A percentile compares a stretch with the other conserved stretches of the same genome.
Evolutionary conservation across 2,888 invertebrate species (phyloP).

Genomic region (Archaeoteleia sp.): DNA sequence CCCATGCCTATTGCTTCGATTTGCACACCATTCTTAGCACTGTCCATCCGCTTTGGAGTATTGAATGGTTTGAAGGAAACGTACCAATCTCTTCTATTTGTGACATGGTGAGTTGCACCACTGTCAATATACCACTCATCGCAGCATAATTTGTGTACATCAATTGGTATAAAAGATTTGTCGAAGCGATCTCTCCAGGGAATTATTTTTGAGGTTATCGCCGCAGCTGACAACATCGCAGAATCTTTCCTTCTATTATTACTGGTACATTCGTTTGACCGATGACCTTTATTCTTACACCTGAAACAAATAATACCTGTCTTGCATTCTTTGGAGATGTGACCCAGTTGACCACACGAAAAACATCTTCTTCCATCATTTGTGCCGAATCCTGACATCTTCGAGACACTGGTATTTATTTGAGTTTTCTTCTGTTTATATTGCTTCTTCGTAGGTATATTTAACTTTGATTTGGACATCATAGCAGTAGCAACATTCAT

Average conservation of each 20-base stretch:
- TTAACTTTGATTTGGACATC: background rate
- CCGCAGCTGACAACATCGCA: conserved; percentile 3
- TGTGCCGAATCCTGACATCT: background rate
- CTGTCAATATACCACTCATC: conserved; percentile 15
- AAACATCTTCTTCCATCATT: conserved; percentile 4
- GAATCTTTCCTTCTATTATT: background rate
- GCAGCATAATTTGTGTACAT: conserved; percentile 1
- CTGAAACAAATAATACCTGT: conserved; percentile 9
- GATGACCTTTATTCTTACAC: conserved; percentile 6
- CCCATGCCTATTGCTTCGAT: conserved; percentile 12
- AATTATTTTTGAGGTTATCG: background rate
- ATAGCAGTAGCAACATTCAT: background rate
- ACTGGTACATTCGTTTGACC: conserved; percentile 1
- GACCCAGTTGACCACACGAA: conserved; percentile 8
- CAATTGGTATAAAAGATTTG: background rate
- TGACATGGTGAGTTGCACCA: conserved; percentile 18
- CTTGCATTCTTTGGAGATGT: conserved; percentile 7
- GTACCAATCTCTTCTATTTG: conserved; percentile 15
- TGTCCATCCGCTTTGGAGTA: conserved; percentile 8
- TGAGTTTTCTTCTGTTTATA: background rate
- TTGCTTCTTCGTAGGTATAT: background rate
- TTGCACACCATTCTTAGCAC: conserved; percentile 6
- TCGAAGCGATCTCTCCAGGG: no score
- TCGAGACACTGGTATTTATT: background rate
- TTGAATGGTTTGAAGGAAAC: background rate